Evolutionary conservation across 1,140 invertebrate species (phyloP), one percentile per base, ranked within the genome.

Genomic region (Trachymyrmex cornetzi): DNA sequence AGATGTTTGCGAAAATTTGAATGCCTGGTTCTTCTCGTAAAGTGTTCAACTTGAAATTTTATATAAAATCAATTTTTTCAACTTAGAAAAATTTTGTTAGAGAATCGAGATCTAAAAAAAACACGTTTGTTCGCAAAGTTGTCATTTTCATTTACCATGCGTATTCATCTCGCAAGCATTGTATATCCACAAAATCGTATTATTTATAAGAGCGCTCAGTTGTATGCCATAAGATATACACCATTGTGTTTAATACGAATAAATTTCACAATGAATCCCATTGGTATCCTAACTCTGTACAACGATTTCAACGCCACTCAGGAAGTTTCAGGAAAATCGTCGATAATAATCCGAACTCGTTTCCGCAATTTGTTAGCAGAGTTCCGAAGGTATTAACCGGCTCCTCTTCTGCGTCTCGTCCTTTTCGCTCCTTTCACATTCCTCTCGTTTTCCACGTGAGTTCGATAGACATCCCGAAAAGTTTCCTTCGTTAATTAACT

Each of bases 311-410:
- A 19, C 55, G 53, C 53, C 53, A 22, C 30, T 71, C 64, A 55
- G 24, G 9, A 79, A 87, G 67, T 81, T 87, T 75, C 59, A 14
- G 67, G 24, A 64, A 88, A 85, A 85, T 85, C 77, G 50, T n/a
- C 59, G 64, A 74, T 55, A 79, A 69, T 88, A 92, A 92, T 91
- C 88, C 85, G 22, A 61, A 66, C 86, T 88, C 77, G 75, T 90
- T 86, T 82, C 77, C 75, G 66, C 77, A 86, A 90, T 91, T 87
- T 89, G 87, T 90, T 91, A 91, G 87, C 90, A 90, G 88, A 90
- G 86, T 91, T 91, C 77, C 77, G 69, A 91, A 93, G 86, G 90
- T 92, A 91, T 92, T 92, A 92, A 93, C 84, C 64, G 81, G 57
- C 85, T 87, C 75, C 53, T 61, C 66, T 57, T 61, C 57, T 27